Conservation (phyloP, 1,140 invertebrate species). For the Drosophila pachea region DNA sequence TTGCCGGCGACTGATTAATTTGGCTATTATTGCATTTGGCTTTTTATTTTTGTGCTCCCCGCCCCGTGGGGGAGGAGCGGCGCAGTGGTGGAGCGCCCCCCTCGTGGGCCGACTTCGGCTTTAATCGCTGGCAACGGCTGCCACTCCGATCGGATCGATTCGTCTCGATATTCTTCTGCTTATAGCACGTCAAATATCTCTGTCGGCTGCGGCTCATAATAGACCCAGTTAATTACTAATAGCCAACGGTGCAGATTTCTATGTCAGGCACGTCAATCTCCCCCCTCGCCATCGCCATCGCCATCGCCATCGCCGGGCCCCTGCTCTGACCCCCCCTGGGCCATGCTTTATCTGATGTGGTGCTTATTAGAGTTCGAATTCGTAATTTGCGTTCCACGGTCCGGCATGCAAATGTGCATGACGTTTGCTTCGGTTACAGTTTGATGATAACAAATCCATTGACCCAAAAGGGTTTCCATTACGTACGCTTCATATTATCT, state of each 20-base stretch:
- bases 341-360: conserved; percentile 16
- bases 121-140: conserved; percentile 48
- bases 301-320: neutral
- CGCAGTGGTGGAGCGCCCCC: neutral
- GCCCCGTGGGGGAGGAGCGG: conserved; percentile 7
- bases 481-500: conserved; percentile 44
- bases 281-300: too few species aligned
- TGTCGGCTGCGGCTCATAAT: conserved; percentile 66
- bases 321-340: neutral
- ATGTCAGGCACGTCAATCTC: conserved; percentile 68
- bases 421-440: conserved; percentile 72
- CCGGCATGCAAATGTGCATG: conserved; percentile 73
- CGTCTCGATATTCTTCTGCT: conserved; percentile 77
- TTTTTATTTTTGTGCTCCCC: conserved; percentile 75
- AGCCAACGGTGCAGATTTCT: conserved; percentile 77
- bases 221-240: conserved; percentile 77
- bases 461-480: conserved; percentile 66
- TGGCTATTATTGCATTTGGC: conserved; percentile 77
- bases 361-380: conserved; percentile 73
- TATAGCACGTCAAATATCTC: conserved; percentile 76
- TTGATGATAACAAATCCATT: conserved; percentile 68
- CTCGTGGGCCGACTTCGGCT: conserved; percentile 21
- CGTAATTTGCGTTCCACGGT: conserved; percentile 66
- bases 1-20: conserved; percentile 77
- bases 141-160: conserved; percentile 69